Conservation (phyloP, 2,797 vertebrate species). For the Myripristis jacobus region DNA sequence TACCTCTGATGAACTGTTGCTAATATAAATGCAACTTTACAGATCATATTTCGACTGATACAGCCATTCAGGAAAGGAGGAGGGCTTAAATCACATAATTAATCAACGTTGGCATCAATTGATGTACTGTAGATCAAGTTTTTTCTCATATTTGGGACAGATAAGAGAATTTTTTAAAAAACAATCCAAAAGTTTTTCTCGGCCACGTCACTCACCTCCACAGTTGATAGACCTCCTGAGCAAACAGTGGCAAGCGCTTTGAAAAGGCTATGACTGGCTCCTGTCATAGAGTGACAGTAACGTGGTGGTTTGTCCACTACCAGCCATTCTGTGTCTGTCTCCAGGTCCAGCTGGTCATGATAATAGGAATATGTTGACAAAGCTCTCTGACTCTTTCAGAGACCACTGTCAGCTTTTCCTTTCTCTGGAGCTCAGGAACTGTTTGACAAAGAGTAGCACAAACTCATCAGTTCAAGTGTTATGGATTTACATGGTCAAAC, state of each 20-base stretch:
- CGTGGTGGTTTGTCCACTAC: slow-evolving; percentile 1
- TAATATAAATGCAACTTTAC: too few species aligned
- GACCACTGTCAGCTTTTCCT: slow-evolving; percentile 52
- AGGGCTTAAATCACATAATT: too few species aligned
- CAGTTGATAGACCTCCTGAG: not conserved
- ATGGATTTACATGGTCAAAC: slow-evolving; percentile 15
- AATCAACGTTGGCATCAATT: too few species aligned
- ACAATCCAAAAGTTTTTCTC: too few species aligned
- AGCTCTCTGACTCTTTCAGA: slow-evolving; percentile 57
- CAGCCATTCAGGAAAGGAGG: too few species aligned
- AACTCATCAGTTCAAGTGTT: slow-evolving; percentile 60
- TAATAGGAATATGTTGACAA: slow-evolving; percentile 50
- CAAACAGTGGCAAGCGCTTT: slow-evolving; percentile 4
- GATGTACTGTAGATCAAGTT: too few species aligned
- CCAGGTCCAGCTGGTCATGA: slow-evolving; percentile 38
- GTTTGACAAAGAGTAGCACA: slow-evolving; percentile 44
- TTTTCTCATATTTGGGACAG: too few species aligned
- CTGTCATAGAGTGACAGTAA: slow-evolving; percentile 13
- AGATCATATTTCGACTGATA: too few species aligned
- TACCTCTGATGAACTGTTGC: too few species aligned
- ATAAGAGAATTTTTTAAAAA: too few species aligned
- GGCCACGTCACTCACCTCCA: too few species aligned
- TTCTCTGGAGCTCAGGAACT: slow-evolving; percentile 36
- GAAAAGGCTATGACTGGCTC: slow-evolving; percentile 20
- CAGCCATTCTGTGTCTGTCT: slow-evolving; percentile 39